Conservation (phyloP, 2,888 invertebrate genomes). For the Julus scanicus region DNA sequence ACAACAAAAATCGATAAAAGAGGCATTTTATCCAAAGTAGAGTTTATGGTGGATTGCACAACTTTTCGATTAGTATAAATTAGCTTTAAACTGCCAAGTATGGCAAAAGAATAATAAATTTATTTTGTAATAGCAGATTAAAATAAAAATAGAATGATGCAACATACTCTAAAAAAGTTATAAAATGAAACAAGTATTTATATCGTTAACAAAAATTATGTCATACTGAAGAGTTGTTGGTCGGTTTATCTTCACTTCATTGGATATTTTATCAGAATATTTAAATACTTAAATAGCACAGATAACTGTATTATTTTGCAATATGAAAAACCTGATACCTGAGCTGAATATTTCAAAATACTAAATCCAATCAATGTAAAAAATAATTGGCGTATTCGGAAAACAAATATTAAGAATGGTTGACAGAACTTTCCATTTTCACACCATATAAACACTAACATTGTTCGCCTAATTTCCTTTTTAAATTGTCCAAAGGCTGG, state of each 20-base stretch:
- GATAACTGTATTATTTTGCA: not conserved
- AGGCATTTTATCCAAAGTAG: not conserved
- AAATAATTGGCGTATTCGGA: not conserved
- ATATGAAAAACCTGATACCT: not conserved
- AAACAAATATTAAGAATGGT: too few relatives aligned
- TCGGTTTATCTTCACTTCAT: not conserved
- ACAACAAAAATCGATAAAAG: not conserved
- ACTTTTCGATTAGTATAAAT: not conserved
- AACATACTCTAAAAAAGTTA: not conserved
- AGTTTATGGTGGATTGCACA: not conserved
- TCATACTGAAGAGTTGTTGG: not conserved
- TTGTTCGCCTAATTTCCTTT: not conserved
- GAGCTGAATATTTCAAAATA: too few relatives aligned
- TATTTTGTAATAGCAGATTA: too few relatives aligned
- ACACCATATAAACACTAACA: not conserved
- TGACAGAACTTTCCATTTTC: not conserved
- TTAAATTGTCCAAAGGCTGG: not conserved
- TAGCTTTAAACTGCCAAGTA: not conserved
- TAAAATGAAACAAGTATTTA: not conserved
- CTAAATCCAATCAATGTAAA: too few relatives aligned
- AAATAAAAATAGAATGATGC: not conserved
- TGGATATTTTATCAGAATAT: not conserved
- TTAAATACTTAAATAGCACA: not conserved
- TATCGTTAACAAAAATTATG: not conserved
- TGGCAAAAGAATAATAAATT: too few relatives aligned